These are phyloP conservation scores for Taphrorychus bicolor DNA, from an alignment of 2,888 invertebrate species.

Conservation along the genomic window DNA sequence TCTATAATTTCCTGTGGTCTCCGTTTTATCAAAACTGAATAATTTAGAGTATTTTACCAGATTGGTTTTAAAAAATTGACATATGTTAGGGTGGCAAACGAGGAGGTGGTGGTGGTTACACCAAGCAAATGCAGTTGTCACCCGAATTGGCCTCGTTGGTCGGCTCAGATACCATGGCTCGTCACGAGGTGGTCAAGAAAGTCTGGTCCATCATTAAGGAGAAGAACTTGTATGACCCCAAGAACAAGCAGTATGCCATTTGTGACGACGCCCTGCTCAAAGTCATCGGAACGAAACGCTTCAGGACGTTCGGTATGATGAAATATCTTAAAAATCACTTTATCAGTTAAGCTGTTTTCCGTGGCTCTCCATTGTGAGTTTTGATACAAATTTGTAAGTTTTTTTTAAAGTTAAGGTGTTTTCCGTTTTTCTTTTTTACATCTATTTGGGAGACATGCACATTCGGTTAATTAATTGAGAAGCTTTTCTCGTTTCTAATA, in stretches of 20 bases:
- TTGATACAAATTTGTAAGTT: too few relatives aligned
- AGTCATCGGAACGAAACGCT: constrained; percentile 90
- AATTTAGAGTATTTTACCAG: too few relatives aligned
- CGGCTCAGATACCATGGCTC: constrained; percentile 82
- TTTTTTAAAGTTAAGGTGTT: too few relatives aligned
- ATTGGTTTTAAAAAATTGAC: constrained; percentile 11
- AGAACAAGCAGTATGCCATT: constrained; percentile 93
- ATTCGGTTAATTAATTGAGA: too few relatives aligned
- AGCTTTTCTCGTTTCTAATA: too few relatives aligned
- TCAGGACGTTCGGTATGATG: constrained; percentile 97
- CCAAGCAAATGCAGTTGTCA: constrained; percentile 82
- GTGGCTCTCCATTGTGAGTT: too few relatives aligned
- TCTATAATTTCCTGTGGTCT: too few relatives aligned
- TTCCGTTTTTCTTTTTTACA: too few relatives aligned
- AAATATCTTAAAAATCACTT: constrained; percentile 94
- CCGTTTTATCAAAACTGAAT: too few relatives aligned
- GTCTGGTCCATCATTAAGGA: constrained; percentile 92
- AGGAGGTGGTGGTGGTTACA: constrained; percentile 80
- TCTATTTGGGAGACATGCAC: too few relatives aligned
- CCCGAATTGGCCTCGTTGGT: constrained; percentile 85
- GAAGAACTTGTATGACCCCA: constrained; percentile 88
- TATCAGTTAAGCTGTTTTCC: constrained; percentile 66
- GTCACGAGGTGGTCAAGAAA: constrained; percentile 89
- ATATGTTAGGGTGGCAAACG: constrained; percentile 50
- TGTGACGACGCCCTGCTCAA: constrained; percentile 90